phyloP scores from a whole-genome alignment of 2,888 invertebrate genomes.

The Leptinotarsa haldemani region DNA sequence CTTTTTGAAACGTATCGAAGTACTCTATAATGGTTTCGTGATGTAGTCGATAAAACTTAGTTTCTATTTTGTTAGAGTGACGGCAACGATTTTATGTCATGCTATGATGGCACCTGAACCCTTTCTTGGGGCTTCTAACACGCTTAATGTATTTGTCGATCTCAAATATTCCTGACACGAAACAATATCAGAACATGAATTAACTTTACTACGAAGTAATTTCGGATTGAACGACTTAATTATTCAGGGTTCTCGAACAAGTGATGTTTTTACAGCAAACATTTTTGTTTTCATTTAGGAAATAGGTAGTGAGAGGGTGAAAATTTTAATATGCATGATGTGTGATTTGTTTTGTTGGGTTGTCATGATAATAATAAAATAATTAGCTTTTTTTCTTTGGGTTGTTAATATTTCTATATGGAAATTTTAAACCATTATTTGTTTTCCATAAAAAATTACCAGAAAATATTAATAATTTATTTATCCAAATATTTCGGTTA shows the following conservation, averaged over 20 bases:
- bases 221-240: neutral
- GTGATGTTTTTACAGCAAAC: neutral
- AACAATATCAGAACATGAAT: neutral
- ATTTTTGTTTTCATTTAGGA: neutral
- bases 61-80: conserved; percentile 17
- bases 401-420: too few relatives aligned
- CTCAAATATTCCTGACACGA: neutral
- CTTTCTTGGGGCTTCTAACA: neutral
- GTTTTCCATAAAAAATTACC: too few relatives aligned
- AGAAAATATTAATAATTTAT: too few relatives aligned
- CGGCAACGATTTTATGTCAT: conserved; percentile 11
- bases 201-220: neutral
- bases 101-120: conserved; percentile 5
- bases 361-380: too few relatives aligned
- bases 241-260: neutral
- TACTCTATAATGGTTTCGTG: neutral
- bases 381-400: too few relatives aligned
- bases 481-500: too few relatives aligned
- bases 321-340: too few relatives aligned
- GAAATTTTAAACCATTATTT: too few relatives aligned
- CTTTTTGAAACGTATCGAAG: neutral
- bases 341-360: too few relatives aligned
- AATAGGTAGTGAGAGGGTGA: too few relatives aligned
- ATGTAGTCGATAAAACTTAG: conserved; percentile 8
- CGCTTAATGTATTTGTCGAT: conserved; percentile 3